Evolutionary conservation across 2,797 vertebrate species (phyloP).

Genomic region (Decapterus maruadsi): DNA sequence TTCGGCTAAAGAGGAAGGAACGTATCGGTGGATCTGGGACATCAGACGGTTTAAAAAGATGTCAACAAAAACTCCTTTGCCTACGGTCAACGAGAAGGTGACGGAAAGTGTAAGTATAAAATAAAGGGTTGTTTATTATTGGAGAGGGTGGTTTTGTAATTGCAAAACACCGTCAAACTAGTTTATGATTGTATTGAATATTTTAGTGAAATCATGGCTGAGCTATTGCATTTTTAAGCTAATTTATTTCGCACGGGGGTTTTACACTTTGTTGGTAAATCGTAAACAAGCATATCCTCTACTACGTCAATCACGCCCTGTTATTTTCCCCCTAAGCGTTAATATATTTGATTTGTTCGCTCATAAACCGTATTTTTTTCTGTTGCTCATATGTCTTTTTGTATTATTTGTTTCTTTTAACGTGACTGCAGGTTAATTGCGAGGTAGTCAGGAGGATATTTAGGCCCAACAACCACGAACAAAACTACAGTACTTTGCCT

Average conservation of each 20-base stretch:
- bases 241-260: constrained; percentile 35
- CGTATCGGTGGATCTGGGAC: constrained; percentile 48
- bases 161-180: background rate
- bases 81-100: constrained; percentile 95
- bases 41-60: constrained; percentile 79
- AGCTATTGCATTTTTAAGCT: background rate
- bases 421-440: background rate
- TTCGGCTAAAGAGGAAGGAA: constrained; percentile 5
- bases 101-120: constrained; percentile 93
- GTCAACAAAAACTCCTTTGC: constrained; percentile 95
- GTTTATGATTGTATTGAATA: accelerated
- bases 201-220: background rate
- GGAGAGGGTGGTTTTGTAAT: background rate
- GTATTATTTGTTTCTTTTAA: background rate
- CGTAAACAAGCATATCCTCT: constrained; percentile 65
- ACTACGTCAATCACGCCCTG: constrained; percentile 40
- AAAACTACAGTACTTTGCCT: constrained; percentile 75
- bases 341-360: background rate
- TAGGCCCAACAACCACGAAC: constrained; percentile 61
- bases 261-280: constrained; percentile 43
- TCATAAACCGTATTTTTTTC: background rate
- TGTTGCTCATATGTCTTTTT: background rate
- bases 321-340: background rate
- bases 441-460: constrained; percentile 38
- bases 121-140: constrained; percentile 11